A percentile compares a stretch with the other conserved stretches of the same genome.
phyloP scores from a whole-genome alignment of 2,113 vertebrate species.

The Caracal caracal region DNA sequence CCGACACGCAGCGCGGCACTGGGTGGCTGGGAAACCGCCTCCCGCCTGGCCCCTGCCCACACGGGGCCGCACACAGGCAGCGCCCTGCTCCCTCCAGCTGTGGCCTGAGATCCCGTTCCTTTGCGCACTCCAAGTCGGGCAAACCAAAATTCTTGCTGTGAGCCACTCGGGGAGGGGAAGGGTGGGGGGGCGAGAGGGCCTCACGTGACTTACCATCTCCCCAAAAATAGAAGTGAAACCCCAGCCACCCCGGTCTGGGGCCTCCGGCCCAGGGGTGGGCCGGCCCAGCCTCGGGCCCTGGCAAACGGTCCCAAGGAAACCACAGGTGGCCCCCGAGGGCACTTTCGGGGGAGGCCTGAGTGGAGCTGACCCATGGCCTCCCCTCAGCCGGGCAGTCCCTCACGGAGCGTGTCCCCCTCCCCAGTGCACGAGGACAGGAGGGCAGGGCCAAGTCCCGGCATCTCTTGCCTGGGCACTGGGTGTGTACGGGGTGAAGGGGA shows the following conservation, averaged over 20 bases:
- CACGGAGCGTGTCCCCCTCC: background rate
- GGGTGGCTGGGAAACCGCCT: background rate
- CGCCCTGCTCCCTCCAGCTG: background rate
- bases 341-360: background rate
- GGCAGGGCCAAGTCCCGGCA: too few species aligned
- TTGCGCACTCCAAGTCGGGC: background rate
- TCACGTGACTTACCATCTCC: background rate
- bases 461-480: background rate
- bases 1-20: background rate
- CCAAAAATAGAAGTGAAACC: conserved; percentile 48
- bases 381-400: background rate
- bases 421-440: background rate
- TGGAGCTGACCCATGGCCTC: background rate
- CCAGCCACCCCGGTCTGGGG: background rate
- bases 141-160: background rate
- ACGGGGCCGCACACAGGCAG: accelerated
- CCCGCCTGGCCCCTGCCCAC: too few species aligned
- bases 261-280: background rate
- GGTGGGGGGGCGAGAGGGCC: background rate
- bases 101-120: background rate
- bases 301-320: background rate
- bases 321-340: background rate
- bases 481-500: accelerated
- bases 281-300: background rate
- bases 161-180: background rate